Conservation (phyloP, 2,797 vertebrate species). For the Parauchenoglanis ngamensis region DNA sequence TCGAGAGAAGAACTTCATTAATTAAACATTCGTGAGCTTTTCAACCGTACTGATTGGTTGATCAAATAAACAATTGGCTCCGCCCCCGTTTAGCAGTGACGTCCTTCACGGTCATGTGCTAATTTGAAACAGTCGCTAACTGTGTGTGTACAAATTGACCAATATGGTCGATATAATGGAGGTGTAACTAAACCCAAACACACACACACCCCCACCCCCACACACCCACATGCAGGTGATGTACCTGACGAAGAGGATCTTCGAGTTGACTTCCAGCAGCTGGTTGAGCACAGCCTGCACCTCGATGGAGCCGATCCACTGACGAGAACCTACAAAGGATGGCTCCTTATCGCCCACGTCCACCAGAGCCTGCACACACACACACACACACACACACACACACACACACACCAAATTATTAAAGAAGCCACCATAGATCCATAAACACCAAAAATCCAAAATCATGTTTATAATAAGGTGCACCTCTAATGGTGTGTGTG, state of each 20-base stretch:
- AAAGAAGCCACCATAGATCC: not conserved
- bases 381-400: not conserved
- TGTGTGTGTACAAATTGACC: not conserved
- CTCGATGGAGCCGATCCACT: conserved; percentile 98
- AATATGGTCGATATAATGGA: not conserved
- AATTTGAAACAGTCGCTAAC: no score
- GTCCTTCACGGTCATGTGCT: not conserved
- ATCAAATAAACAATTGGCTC: not conserved
- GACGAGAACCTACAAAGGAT: conserved; percentile 86
- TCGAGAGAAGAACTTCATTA: conserved; percentile 43
- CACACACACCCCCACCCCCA: not conserved
- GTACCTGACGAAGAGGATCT: conserved; percentile 94
- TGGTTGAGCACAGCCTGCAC: conserved; percentile 89
- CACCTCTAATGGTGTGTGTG: conserved; percentile 71
- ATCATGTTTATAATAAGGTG: no score
- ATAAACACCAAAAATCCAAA: not conserved
- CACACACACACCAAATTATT: not conserved
- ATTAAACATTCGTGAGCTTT: not conserved
- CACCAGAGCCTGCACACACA: conserved; percentile 82
- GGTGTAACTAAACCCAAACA: not conserved
- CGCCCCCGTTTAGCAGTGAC: not conserved
- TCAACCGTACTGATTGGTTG: not conserved
- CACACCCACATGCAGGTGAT: not conserved
- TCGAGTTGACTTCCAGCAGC: conserved; percentile 88
- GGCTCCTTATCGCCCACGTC: conserved; percentile 89